phyloP scores from a whole-genome alignment of 92 coral and sea anemone species.

The Porites divaricata region DNA sequence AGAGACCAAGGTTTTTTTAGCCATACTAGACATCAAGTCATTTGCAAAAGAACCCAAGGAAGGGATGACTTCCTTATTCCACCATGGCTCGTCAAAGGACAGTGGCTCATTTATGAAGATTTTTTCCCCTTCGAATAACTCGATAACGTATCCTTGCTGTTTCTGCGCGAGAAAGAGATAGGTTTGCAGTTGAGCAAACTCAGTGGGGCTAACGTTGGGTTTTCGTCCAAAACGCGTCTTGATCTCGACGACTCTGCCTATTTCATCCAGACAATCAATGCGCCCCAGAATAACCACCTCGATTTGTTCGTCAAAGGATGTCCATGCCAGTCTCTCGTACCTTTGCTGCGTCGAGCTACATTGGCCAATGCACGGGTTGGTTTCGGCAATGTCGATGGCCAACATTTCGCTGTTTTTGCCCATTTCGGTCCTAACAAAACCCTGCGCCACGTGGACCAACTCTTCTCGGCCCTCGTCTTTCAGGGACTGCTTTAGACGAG shows the following conservation, averaged over 20 bases:
- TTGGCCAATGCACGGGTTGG: not conserved
- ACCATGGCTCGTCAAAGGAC: not conserved
- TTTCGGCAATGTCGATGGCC: not conserved
- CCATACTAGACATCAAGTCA: constrained; percentile 9
- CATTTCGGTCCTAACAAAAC: constrained; percentile 1
- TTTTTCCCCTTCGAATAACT: not conserved
- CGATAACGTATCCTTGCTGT: not conserved
- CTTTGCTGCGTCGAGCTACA: not conserved
- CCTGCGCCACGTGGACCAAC: not conserved
- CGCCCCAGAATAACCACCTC: not conserved
- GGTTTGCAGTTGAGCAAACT: not conserved
- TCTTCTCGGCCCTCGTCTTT: not conserved
- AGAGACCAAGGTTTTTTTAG: not conserved
- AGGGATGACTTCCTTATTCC: not conserved
- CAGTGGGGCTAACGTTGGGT: not conserved
- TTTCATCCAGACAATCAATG: constrained; percentile 6
- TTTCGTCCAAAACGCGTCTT: constrained; percentile 6
- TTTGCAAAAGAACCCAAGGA: not conserved
- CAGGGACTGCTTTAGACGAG: not conserved
- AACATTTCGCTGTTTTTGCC: constrained; percentile 16
- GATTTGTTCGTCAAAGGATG: not conserved
- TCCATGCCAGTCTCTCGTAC: not conserved
- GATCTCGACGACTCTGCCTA: constrained; percentile 1
- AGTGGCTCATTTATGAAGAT: not conserved
- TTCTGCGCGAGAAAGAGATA: constrained; percentile 12